Base-by-base conservation (phyloP, 2,888 invertebrate genomes). In the Diadegma fenestrale region DNA sequence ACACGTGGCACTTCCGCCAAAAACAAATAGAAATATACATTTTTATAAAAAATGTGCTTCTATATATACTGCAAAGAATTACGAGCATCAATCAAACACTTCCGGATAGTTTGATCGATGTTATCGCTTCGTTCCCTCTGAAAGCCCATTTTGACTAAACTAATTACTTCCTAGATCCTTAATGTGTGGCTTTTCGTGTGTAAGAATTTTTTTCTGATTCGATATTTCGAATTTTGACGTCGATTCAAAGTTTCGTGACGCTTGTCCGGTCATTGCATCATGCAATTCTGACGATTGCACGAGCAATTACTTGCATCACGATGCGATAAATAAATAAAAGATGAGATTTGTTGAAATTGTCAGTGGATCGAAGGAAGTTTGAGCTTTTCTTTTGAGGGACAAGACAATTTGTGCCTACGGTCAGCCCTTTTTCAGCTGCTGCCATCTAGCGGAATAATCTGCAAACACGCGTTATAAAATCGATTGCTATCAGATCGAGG, bases 401-500 rank as follows among this genome's bases (percentile, higher is more conserved):
- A 3, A 26, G 5, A 2, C 17, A 58, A 58, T 43, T 26, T 58
- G 26, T n/a, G 19, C n/a, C 14, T 73, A 73, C 26, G 5, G 33
- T 17, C 30, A 22, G 22, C 14, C 1, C 26, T 10, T 22, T 17
- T 43, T 14, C 41, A 19, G 30, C 26, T 48, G 51, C 61, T 58
- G 82, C 8, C 82, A 78, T 83, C 82, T 79, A 61, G 5, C 68
- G 78, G 22, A 66, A 37, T 14, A 26, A 19, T 45, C 10, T 33
- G 37, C 17, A 79, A 63, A 68, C 37, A 68, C 41, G 10, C 17
- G 7, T 12, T 58, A 26, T 58, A 26, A 58, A 58, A 58, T 58
- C 58, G 14, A 58, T 58, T 26, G 14, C 26, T 14, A 26, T 12
- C 58, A 58, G 5, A 26, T 26, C 58, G 58, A 12, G 58, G 14